These are phyloP conservation scores for Heteractis magnifica DNA, from an alignment of 92 coral and sea anemone genomes.

Conservation along the genomic window DNA sequence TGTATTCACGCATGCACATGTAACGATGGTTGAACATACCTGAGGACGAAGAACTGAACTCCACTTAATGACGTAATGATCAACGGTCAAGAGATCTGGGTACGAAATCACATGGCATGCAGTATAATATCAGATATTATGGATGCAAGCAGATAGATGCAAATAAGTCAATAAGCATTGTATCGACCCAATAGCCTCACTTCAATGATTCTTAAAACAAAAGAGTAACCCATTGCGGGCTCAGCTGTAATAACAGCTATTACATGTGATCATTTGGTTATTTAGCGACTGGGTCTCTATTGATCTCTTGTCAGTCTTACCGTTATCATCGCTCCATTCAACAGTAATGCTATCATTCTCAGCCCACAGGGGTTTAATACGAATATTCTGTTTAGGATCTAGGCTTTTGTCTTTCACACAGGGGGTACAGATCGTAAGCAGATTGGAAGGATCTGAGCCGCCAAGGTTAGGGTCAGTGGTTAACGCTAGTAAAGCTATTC, in stretches of 20 bases:
- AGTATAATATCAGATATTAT: neutral
- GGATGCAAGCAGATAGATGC: too few species aligned
- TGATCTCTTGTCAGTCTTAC: neutral
- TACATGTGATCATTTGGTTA: too few species aligned
- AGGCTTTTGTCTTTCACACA: constrained; percentile 38
- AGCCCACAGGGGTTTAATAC: constrained; percentile 42
- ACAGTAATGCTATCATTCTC: constrained; percentile 50
- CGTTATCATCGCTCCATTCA: constrained; percentile 47
- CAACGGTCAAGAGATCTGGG: constrained; percentile 41
- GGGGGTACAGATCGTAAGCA: constrained; percentile 66
- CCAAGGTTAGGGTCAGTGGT: constrained; percentile 64
- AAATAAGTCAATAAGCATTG: too few species aligned
- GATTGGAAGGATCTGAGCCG: constrained; percentile 70
- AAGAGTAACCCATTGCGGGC: too few species aligned
- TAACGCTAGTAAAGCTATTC: constrained; percentile 60
- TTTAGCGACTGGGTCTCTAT: neutral
- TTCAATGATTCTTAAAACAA: too few species aligned
- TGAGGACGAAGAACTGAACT: constrained; percentile 78
- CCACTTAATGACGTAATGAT: constrained; percentile 78
- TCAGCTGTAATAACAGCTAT: too few species aligned
- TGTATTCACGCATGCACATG: too few species aligned
- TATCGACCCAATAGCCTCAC: too few species aligned
- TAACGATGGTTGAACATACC: constrained; percentile 32
- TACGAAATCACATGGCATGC: neutral
- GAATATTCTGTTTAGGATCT: constrained; percentile 45